Percentiles rank a stretch among this genome's conserved stretches.
Evolutionary conservation across 2,888 invertebrate genomes (phyloP).

Genomic region (Vandiemenella viatica): DNA sequence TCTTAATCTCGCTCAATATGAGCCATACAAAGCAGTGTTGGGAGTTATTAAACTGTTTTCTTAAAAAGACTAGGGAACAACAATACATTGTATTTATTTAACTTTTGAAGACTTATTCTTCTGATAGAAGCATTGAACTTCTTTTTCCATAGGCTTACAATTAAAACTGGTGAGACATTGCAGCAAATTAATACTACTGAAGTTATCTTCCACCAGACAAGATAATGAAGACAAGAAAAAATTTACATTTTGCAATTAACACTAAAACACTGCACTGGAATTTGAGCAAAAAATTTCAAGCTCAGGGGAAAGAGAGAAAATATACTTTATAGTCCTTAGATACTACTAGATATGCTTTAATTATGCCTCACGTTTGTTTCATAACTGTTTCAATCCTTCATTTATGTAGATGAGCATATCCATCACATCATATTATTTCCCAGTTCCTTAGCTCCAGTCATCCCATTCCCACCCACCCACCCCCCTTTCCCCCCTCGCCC

Average conservation of each 20-base stretch:
- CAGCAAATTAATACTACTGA: no score
- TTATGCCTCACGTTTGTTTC: not conserved
- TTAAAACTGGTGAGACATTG: no score
- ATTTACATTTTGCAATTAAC: not conserved
- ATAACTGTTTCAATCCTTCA: not conserved
- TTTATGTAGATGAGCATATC: slow-evolving; percentile 1
- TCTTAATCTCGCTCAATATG: slow-evolving; percentile 15
- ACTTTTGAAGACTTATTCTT: not conserved
- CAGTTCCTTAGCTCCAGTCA: no score
- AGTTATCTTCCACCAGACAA: not conserved
- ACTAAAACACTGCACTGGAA: slow-evolving; percentile 8
- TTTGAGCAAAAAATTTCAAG: slow-evolving; percentile 12
- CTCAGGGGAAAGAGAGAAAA: slow-evolving; percentile 3
- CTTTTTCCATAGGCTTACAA: not conserved
- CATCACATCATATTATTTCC: no score
- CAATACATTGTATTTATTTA: slow-evolving; percentile 1
- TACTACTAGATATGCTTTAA: not conserved
- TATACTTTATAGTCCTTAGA: not conserved
- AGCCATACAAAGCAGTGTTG: slow-evolving; percentile 11
- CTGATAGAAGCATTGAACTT: not conserved
- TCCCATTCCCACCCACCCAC: no score
- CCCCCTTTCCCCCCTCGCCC: not conserved
- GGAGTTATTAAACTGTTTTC: slow-evolving; percentile 3
- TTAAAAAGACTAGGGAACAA: slow-evolving; percentile 8
- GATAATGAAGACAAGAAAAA: not conserved